These are phyloP conservation scores for Tenthredo distinguenda DNA, from an alignment of 2,888 invertebrate genomes.

Conservation along the genomic window DNA sequence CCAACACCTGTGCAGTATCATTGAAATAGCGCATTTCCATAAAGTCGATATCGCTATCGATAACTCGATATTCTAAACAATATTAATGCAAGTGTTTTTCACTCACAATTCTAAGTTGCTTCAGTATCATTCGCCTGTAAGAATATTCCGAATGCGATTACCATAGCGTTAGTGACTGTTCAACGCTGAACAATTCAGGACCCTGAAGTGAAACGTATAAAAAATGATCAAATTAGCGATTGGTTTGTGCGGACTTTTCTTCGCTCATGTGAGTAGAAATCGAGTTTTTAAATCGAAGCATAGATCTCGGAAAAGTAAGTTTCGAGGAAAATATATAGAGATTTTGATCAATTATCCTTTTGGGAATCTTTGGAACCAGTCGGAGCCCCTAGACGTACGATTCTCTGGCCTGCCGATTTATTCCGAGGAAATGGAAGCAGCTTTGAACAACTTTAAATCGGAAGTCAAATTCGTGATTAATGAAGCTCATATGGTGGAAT, in stretches of 20 bases:
- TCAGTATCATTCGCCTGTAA: background rate
- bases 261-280: conserved; percentile 31
- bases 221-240: conserved; percentile 21
- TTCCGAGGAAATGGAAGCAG: conserved; percentile 3
- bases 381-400: background rate
- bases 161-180: background rate
- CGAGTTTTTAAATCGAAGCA: background rate
- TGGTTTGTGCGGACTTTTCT: background rate
- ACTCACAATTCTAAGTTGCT: background rate
- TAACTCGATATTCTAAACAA: background rate
- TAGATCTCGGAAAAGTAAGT: background rate
- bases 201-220: background rate
- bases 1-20: background rate
- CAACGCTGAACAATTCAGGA: background rate
- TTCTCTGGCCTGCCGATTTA: background rate
- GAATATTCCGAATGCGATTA: background rate
- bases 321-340: background rate
- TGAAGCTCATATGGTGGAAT: background rate
- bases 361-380: background rate
- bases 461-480: conserved; percentile 31
- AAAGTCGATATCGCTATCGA: background rate
- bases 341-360: background rate
- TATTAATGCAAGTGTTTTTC: background rate
- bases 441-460: conserved; percentile 10
- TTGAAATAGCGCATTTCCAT: background rate